A percentile compares a stretch with the other conserved stretches of the same genome.
Evolutionary conservation across 2,888 invertebrate species (phyloP).

Genomic region (Hedychridium roseum): DNA sequence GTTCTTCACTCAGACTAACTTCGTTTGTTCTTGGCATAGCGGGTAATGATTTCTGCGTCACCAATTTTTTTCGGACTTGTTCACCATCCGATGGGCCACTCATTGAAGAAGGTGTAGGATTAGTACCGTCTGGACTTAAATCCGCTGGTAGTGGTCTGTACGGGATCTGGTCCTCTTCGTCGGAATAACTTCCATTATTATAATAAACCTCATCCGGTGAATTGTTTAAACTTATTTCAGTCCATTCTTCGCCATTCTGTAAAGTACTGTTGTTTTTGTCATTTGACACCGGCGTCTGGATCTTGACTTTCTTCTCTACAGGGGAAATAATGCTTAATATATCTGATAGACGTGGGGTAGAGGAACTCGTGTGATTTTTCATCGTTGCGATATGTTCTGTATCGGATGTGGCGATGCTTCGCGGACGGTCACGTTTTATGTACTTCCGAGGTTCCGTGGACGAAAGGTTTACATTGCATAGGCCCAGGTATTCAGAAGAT

Average conservation of each 20-base stretch:
- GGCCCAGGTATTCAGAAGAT: constrained; percentile 55
- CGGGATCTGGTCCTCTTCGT: constrained; percentile 63
- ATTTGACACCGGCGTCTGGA: constrained; percentile 37
- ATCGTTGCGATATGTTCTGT: constrained; percentile 48
- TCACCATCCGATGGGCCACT: constrained; percentile 20
- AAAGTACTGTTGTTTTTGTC: constrained; percentile 26
- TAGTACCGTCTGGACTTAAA: constrained; percentile 50
- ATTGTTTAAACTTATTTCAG: constrained; percentile 76
- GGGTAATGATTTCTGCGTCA: constrained; percentile 66
- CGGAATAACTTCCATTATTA: constrained; percentile 66
- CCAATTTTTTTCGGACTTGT: constrained; percentile 53
- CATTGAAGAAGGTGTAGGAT: constrained; percentile 41
- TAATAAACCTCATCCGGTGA: constrained; percentile 73
- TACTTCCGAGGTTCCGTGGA: constrained; percentile 59
- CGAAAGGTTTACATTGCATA: constrained; percentile 53
- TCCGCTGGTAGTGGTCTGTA: constrained; percentile 63
- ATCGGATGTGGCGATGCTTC: constrained; percentile 51
- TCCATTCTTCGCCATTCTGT: constrained; percentile 72
- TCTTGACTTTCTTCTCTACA: constrained; percentile 44
- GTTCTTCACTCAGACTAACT: constrained; percentile 45
- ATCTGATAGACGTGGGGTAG: constrained; percentile 52
- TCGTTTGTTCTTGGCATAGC: constrained; percentile 57
- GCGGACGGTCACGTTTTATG: constrained; percentile 58
- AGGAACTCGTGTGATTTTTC: constrained; percentile 45
- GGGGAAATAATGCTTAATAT: constrained; percentile 45